These are phyloP conservation scores for Spongilla lacustris DNA, from an alignment of 37 sponge, comb jelly and placozoan genomes.

Conservation along the genomic window DNA sequence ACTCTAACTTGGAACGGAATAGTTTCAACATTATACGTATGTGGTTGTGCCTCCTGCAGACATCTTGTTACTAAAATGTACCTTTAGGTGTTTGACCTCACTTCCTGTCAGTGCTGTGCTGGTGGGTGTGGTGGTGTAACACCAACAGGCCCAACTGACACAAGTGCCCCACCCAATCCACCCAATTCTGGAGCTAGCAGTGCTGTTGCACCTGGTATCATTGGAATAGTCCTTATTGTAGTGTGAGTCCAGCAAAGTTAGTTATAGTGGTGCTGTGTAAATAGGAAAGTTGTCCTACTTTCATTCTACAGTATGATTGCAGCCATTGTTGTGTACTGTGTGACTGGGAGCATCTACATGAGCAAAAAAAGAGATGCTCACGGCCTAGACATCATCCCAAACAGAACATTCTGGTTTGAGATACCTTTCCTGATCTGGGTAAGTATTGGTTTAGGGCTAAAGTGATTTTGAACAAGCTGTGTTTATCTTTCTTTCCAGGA, in stretches of 20 bases:
- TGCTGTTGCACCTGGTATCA: not conserved
- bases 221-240: conserved; percentile 16
- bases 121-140: conserved; percentile 10
- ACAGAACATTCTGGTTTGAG: conserved; percentile 25
- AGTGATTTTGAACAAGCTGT: not conserved
- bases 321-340: conserved; percentile 15
- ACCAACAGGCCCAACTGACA: no score
- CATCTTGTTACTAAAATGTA: no score
- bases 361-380: not conserved
- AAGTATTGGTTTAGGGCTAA: not conserved
- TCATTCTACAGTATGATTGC: conserved; percentile 3
- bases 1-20: not conserved
- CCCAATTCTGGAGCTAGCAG: no score
- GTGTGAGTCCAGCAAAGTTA: conserved; percentile 2
- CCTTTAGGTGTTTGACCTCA: conserved; percentile 5
- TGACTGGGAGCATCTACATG: conserved; percentile 20
- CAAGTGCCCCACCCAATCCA: no score
- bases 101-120: conserved; percentile 10
- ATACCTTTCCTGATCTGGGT: conserved; percentile 22
- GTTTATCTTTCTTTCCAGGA: not conserved
- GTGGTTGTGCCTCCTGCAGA: no score
- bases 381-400: conserved; percentile 30
- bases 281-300: not conserved
- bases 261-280: not conserved
- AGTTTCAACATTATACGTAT: no score